These are phyloP conservation scores for Drosophila auraria DNA, from an alignment of 1,140 invertebrate genomes.

Conservation along the genomic window DNA sequence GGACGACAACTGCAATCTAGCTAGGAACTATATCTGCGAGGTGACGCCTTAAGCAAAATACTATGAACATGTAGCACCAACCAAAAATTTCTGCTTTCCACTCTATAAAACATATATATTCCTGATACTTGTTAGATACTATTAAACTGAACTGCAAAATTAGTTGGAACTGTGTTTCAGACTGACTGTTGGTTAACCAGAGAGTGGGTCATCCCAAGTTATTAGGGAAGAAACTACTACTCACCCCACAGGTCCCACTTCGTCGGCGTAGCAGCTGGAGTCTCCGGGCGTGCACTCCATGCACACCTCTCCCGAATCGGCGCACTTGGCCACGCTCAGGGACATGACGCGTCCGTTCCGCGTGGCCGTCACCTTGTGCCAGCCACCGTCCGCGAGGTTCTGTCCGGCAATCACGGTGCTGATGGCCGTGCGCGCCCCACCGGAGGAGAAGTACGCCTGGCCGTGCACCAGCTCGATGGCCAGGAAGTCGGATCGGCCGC, in stretches of 20 bases:
- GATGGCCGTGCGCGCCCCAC: constrained; percentile 93
- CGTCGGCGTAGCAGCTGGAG: constrained; percentile 92
- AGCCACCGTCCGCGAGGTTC: constrained; percentile 93
- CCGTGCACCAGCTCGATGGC: constrained; percentile 95
- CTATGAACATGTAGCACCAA: no score
- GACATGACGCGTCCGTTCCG: constrained; percentile 94
- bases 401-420: constrained; percentile 90
- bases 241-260: constrained; percentile 93
- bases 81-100: no score
- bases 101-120: no score
- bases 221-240: constrained; percentile 42
- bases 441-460: constrained; percentile 94
- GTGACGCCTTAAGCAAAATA: no score
- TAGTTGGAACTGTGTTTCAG: no score
- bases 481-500: constrained; percentile 96
- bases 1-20: background rate
- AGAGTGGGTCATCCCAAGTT: no score
- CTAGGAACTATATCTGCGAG: constrained; percentile 2
- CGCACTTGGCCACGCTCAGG: constrained; percentile 92
- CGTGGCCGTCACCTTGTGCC: constrained; percentile 96
- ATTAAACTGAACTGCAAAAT: no score
- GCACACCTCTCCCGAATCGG: constrained; percentile 94
- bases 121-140: no score
- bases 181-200: no score
- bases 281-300: constrained; percentile 94